Evolutionary conservation across 2,797 vertebrate species (phyloP).

Genomic region (Fundulus diaphanus): DNA sequence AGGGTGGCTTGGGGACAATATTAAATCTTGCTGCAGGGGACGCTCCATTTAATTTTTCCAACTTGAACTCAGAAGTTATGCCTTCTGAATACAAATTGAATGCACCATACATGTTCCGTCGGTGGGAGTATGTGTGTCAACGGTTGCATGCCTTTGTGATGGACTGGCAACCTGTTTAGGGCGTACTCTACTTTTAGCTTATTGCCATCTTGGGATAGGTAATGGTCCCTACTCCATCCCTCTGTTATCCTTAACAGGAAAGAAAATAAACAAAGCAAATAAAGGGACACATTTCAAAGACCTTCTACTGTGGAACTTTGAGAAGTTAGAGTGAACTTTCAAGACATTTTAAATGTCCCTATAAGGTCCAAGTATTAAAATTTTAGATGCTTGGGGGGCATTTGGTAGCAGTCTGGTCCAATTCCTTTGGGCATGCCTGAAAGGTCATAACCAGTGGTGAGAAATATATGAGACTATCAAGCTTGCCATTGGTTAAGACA

Average conservation of each 20-base stretch:
- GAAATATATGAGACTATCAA: slow-evolving; percentile 57
- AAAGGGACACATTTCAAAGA: background rate
- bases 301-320: background rate
- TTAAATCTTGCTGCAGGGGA: background rate
- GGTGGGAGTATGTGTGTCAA: background rate
- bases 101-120: background rate
- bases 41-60: background rate
- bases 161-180: background rate
- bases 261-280: background rate
- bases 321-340: background rate
- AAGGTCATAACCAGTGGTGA: slow-evolving; percentile 44
- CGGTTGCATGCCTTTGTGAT: background rate
- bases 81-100: background rate
- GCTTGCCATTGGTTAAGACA: slow-evolving; percentile 45
- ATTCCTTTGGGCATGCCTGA: slow-evolving; percentile 29
- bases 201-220: background rate
- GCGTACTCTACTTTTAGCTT: background rate
- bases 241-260: background rate
- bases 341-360: slow-evolving; percentile 11
- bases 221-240: background rate
- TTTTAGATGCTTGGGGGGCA: slow-evolving; percentile 18
- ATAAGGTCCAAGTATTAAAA: slow-evolving; percentile 29
- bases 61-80: background rate
- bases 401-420: slow-evolving; percentile 27
- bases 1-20: background rate